phyloP scores from a whole-genome alignment of 2,113 vertebrate genomes.

The Microcebus jonahi region DNA sequence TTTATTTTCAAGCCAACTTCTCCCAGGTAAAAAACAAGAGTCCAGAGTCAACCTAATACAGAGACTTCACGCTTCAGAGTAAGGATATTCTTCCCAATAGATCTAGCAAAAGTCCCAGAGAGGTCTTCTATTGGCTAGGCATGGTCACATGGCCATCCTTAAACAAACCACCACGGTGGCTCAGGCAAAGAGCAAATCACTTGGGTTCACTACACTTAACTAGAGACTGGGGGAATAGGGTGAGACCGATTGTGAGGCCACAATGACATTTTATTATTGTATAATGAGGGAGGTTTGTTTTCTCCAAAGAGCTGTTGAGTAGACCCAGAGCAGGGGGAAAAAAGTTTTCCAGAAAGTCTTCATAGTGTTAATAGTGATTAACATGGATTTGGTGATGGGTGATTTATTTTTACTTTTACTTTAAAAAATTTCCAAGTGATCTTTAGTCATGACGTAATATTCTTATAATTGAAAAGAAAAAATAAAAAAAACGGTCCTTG shows the following conservation, averaged over 20 bases:
- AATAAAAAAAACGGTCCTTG: background rate
- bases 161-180: no score
- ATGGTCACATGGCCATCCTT: background rate
- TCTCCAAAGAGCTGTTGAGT: background rate
- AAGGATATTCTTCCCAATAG: fast-evolving
- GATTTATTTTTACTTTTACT: background rate
- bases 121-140: background rate
- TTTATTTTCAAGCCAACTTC: background rate
- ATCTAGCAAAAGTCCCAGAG: background rate
- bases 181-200: background rate
- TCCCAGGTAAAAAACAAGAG: background rate
- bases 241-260: background rate
- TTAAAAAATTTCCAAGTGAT: background rate
- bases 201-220: background rate
- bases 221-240: fast-evolving
- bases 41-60: background rate
- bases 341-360: background rate
- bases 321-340: background rate
- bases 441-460: background rate
- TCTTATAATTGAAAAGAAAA: background rate
- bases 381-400: background rate
- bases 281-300: background rate
- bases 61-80: background rate
- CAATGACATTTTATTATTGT: background rate
- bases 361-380: background rate